A percentile compares a stretch with the other conserved stretches of the same genome.
phyloP scores from a whole-genome alignment of 2,888 invertebrate species.

The Pterobdella sp. region DNA sequence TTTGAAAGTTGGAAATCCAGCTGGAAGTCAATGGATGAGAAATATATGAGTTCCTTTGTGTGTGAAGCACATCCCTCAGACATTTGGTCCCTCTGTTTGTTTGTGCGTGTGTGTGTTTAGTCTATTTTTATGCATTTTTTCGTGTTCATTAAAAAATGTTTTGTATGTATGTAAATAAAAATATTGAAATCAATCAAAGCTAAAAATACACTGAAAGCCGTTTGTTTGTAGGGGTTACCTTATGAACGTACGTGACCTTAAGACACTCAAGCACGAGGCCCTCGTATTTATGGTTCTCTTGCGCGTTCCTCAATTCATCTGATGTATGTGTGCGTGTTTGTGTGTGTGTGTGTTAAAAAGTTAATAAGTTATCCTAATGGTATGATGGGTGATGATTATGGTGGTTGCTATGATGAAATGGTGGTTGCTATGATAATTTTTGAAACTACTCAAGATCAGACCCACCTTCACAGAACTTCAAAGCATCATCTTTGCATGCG shows the following conservation, averaged over 20 bases:
- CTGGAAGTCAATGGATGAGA: constrained; percentile 81
- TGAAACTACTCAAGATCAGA: constrained; percentile 24
- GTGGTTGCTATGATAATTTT: too few relatives aligned
- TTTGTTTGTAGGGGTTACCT: constrained; percentile 51
- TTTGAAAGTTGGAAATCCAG: constrained; percentile 76
- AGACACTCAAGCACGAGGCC: constrained; percentile 31
- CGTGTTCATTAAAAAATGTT: too few relatives aligned
- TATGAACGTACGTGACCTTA: constrained; percentile 59
- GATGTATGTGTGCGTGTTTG: background rate
- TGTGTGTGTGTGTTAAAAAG: background rate
- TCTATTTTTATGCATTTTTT: too few relatives aligned
- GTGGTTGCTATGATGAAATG: background rate
- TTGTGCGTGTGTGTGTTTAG: too few relatives aligned
- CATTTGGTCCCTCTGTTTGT: too few relatives aligned
- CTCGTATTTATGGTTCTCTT: constrained; percentile 20
- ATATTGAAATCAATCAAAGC: too few relatives aligned
- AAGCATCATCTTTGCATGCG: constrained; percentile 73
- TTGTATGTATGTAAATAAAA: too few relatives aligned
- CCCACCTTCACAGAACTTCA: constrained; percentile 58
- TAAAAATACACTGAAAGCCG: too few relatives aligned
- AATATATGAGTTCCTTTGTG: constrained; percentile 71
- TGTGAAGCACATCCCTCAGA: constrained; percentile 70
- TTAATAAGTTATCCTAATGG: background rate
- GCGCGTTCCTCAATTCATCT: background rate
- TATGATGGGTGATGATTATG: background rate